Evolutionary conservation across 2,113 vertebrate genomes (phyloP), one percentile per base, ranked within the genome.

Genomic region (Pelobates fuscus): DNA sequence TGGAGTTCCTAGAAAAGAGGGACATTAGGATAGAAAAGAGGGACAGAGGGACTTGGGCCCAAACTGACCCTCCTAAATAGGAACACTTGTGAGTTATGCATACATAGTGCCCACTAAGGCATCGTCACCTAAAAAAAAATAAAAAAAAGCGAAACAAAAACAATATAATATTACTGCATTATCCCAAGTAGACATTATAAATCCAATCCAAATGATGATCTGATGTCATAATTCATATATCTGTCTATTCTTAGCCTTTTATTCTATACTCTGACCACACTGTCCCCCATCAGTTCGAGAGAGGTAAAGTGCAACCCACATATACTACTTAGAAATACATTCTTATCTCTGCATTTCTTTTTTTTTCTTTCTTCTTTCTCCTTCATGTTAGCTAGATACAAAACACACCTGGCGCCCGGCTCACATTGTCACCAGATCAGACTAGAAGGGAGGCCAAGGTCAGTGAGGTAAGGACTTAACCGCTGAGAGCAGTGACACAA

Each of bases 361-460:
- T 37, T 37, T 37, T 37, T 37, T 1, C 32, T 10, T 79, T 65
- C 37, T 17, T 70, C 80, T 41, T 67, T 82, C 86, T 83, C 86
- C 88, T 71, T 79, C 43, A 69, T 41, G 78, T 20, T 71, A 79
- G 78, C 81, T 67, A 78, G 80, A 85, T 84, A 69, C 79, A 76
- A 78, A 81, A 83, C 84, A 78, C 82, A 76, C 78, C 15, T 82
- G 86, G 81, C 81, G 68, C 84, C 80, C 77, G 81, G 82, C 78
- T 80, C 80, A 79, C 58, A 77, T 66, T 79, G 80, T 77, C 81
- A 77, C 82, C 79, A 62, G 67, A 83, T 77, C 79, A 83, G 78
- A 79, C 80, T 80, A 82, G 83, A 86, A 83, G 80, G 80, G 77
- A 79, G 75, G 71, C 24, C 78, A 82, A 86, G 80, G 82, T 82